Conservation (phyloP, 2,113 vertebrate species). For the Uria lomvia region DNA sequence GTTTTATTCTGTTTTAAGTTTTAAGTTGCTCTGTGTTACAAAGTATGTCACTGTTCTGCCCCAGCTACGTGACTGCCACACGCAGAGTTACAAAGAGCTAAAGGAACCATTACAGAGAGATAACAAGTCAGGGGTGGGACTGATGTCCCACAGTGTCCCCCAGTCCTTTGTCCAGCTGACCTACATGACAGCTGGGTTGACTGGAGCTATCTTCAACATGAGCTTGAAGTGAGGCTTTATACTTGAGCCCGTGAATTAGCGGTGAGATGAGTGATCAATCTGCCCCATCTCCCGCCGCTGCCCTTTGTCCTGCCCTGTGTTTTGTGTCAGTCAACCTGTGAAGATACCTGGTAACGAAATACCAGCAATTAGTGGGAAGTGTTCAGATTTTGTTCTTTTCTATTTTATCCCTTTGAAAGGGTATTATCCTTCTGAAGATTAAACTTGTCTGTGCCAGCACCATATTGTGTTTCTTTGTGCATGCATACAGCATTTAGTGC, state of each 20-base stretch:
- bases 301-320: not conserved
- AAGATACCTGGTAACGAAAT: not conserved
- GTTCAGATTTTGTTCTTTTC: not conserved
- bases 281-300: not conserved
- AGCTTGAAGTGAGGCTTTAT: not conserved
- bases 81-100: not conserved
- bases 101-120: not conserved
- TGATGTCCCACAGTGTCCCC: not conserved
- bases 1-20: accelerated
- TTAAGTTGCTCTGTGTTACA: not conserved
- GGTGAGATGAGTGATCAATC: not conserved
- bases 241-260: not conserved
- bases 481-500: not conserved
- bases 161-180: not conserved
- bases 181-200: not conserved
- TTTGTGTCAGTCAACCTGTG: not conserved
- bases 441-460: not conserved
- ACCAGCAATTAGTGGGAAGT: constrained; percentile 3
- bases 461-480: not conserved
- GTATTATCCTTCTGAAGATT: not conserved
- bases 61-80: not conserved
- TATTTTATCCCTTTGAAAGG: not conserved
- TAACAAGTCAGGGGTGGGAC: not conserved
- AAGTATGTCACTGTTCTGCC: accelerated
- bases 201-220: not conserved